Evolutionary conservation across 2,888 invertebrate genomes (phyloP), one percentile per base, ranked within the genome.

Genomic region (Ichneumon xanthorius): DNA sequence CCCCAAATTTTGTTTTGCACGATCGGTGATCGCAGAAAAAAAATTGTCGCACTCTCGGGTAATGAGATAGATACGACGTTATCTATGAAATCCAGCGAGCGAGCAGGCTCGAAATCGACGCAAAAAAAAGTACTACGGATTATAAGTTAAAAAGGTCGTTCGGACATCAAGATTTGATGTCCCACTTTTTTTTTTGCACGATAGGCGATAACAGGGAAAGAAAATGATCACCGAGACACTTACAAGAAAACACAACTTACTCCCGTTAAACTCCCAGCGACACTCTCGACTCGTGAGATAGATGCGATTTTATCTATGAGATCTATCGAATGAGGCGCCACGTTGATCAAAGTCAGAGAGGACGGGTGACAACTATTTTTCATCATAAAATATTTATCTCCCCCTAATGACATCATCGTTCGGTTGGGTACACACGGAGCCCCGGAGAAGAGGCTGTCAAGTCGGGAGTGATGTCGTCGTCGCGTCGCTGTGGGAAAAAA

Each of bases 341-440:
- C 71, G 72, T 73, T 73, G 78, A 81, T 81, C 61, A 53, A 78
- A 58, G 78, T 63, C 67, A 37, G 40, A 58, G 61, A 61, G 67
- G 45, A 77, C 48, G 26, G 58, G 40, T 58, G 5, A 76, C 75
- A 50, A 75, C 70, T 70, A 81, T 78, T 78, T 82, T 76, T 30
- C 82, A 53, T 79, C 79, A 58, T 80, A 48, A 76, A 76, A 85
- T 85, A 85, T 82, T 79, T 85, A 82, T 78, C 82, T 70, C 40
- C 53, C 67, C 45, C 82, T 85, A 85, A 85, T 82, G 82, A 85
- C 82, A 85, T 82, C 82, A 80, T 85, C 82, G 80, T 75, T 85
- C 58, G 79, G 82, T 85, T 78, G 50, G 78, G 65, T 78, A 58
- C 75, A 65, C 58, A 45, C 55, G 45, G 45, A 45, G 61, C 19